phyloP scores from a whole-genome alignment of 2,888 invertebrate species.

The Idaea biselata region DNA sequence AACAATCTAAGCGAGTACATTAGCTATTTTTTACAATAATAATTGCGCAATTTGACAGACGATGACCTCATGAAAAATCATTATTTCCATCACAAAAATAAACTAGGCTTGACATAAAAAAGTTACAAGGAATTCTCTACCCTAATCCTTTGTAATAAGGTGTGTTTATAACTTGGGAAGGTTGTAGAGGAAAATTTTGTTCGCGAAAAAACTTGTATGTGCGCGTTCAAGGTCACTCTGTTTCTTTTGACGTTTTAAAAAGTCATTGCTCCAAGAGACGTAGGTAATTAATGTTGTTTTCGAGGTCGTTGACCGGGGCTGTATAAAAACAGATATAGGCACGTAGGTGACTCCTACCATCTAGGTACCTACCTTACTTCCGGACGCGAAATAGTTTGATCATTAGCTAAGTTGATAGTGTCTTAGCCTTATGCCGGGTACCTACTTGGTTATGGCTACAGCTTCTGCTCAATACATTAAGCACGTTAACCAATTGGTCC shows the following conservation, averaged over 20 bases:
- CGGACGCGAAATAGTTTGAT: background rate
- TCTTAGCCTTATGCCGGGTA: no score
- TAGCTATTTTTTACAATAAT: constrained; percentile 1
- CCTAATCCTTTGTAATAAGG: background rate
- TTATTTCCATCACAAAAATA: background rate
- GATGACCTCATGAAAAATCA: background rate
- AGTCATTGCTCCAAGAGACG: constrained; percentile 11
- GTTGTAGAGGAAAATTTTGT: background rate
- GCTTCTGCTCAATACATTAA: no score
- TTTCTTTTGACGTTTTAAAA: background rate
- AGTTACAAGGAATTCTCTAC: background rate
- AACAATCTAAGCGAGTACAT: background rate
- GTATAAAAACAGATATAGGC: background rate
- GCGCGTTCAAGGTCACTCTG: background rate
- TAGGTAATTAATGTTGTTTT: constrained; percentile 3
- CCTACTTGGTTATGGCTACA: no score
- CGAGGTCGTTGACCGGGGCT: background rate
- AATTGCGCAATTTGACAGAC: constrained; percentile 1
- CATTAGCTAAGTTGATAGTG: background rate
- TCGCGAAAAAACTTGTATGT: background rate
- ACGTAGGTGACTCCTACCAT: background rate
- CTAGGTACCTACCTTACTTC: background rate
- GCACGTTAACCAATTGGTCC: no score
- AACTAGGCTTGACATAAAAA: background rate
- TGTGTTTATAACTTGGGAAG: background rate